phyloP scores from a whole-genome alignment of 2,113 vertebrate genomes.

The Mandrillus leucophaeus region DNA sequence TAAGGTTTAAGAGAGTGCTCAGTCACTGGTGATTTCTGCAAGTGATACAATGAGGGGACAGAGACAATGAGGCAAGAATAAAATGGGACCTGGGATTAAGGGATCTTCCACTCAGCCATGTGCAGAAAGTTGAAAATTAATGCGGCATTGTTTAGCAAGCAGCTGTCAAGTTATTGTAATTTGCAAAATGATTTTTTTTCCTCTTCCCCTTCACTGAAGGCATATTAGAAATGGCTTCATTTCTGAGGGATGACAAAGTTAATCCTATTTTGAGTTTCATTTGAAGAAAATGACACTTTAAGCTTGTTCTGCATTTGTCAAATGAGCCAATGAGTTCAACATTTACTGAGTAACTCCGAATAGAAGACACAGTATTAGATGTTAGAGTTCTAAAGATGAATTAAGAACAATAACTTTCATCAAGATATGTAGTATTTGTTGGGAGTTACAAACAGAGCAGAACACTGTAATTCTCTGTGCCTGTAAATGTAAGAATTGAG shows the following conservation, averaged over 20 bases:
- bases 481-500: not conserved
- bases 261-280: slow-evolving; percentile 81
- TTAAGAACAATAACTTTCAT: not conserved
- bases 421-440: not conserved
- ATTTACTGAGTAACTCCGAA: slow-evolving; percentile 5
- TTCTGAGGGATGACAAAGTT: slow-evolving; percentile 82
- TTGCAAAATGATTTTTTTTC: slow-evolving; percentile 71
- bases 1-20: slow-evolving; percentile 82
- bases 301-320: slow-evolving; percentile 78
- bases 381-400: not conserved
- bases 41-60: slow-evolving; percentile 76
- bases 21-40: slow-evolving; percentile 81
- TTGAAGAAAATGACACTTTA: slow-evolving; percentile 72
- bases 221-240: slow-evolving; percentile 80
- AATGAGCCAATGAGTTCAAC: slow-evolving; percentile 50
- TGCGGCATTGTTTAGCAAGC: slow-evolving; percentile 83
- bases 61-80: slow-evolving; percentile 81
- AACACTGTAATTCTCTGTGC: not conserved
- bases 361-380: not conserved
- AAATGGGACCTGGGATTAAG: slow-evolving; percentile 86
- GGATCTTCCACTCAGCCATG: slow-evolving; percentile 84
- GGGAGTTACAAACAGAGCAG: not conserved
- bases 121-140: slow-evolving; percentile 85
- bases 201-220: slow-evolving; percentile 67
- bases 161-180: slow-evolving; percentile 84